Evolutionary conservation across 2,113 vertebrate genomes (phyloP), one percentile per base, ranked within the genome.

Genomic region (Apaloderma vittatum): DNA sequence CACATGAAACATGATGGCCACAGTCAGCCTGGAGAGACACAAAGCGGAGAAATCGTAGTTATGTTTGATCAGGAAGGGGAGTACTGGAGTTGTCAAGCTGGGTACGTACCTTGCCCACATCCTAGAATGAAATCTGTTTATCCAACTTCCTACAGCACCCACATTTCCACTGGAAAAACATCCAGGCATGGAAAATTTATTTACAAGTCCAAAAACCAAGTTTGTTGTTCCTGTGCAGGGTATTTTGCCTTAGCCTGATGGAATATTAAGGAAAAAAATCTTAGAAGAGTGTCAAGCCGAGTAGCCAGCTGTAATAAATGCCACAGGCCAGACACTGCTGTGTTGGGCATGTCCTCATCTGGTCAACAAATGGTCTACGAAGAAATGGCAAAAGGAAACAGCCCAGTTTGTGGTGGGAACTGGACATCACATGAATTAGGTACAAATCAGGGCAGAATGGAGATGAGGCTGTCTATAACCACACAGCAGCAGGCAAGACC

Each of bases 401-500:
- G n/a, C 23, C 19, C 10, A 8, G 5, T 34, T 62, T 76, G 17
- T 48, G 26, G n/a, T 63, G 54, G 32, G 36, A 88, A 66, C 15
- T 0, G 0, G 36, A 37, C 30, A 49, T 34, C 30, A 18, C 19
- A 29, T 0, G 0, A 49, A 54, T 54, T 24, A 72, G 48, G n/a
- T 66, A 72, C n/a, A 37, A 10, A 23, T 59, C 24, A 43, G 46
- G 40, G 55, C 51, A 83, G 36, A 59, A 61, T 17, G 26, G 40
- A 90, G 24, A 32, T 20, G 21, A 8, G 7, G 55, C 29, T 66
- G 43, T 46, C 27, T 27, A 21, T 51, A 78, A 19, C 29, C 30
- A 9, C 22, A 59, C 22, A 79, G 62, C 18, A 45, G 24, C 0
- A 0, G 6, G 37, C 11, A 73, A 57, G 85, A 26, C 8, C 48